Percentiles rank a stretch among this genome's conserved stretches.
Conservation (phyloP, 2,797 vertebrate species). For the Phoeniculus purpureus region DNA sequence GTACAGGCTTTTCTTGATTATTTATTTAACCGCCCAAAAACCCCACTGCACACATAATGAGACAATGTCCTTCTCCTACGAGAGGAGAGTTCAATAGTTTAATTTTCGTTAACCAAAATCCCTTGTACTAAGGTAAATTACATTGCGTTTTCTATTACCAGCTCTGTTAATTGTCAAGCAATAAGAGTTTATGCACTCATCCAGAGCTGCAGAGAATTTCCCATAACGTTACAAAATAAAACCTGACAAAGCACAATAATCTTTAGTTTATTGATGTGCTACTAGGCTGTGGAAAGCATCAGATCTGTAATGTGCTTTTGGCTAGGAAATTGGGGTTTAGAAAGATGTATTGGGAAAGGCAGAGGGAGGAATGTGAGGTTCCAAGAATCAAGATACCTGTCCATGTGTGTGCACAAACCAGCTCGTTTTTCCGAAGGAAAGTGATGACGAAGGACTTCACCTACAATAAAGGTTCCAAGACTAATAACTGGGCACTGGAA, state of each 20-base stretch:
- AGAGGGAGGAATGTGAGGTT: constrained; percentile 63
- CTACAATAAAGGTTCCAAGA: constrained; percentile 28
- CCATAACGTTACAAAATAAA: constrained; percentile 88
- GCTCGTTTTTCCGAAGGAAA: constrained; percentile 27
- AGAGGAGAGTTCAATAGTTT: constrained; percentile 87
- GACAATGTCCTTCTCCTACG: constrained; percentile 75
- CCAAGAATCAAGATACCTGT: not conserved
- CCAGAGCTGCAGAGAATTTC: constrained; percentile 84
- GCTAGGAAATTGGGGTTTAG: constrained; percentile 79
- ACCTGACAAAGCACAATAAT: constrained; percentile 89
- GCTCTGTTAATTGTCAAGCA: constrained; percentile 87
- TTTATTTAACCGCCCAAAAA: constrained; percentile 63
- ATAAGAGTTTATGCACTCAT: constrained; percentile 87
- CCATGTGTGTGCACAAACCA: constrained; percentile 25
- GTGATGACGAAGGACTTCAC: constrained; percentile 56
- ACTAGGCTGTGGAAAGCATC: constrained; percentile 78
- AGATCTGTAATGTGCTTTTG: constrained; percentile 81
- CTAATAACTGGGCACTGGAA: not conserved
- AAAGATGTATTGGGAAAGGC: constrained; percentile 74
- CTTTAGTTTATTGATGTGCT: constrained; percentile 85
- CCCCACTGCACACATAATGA: constrained; percentile 70
- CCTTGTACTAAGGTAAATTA: constrained; percentile 86
- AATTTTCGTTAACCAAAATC: constrained; percentile 87
- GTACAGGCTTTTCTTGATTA: constrained; percentile 68
- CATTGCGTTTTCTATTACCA: constrained; percentile 86